A percentile compares a stretch with the other conserved stretches of the same genome.
These are phyloP conservation scores for Ecdyonurus torrentis DNA, from an alignment of 2,888 invertebrate species.

Conservation along the genomic window DNA sequence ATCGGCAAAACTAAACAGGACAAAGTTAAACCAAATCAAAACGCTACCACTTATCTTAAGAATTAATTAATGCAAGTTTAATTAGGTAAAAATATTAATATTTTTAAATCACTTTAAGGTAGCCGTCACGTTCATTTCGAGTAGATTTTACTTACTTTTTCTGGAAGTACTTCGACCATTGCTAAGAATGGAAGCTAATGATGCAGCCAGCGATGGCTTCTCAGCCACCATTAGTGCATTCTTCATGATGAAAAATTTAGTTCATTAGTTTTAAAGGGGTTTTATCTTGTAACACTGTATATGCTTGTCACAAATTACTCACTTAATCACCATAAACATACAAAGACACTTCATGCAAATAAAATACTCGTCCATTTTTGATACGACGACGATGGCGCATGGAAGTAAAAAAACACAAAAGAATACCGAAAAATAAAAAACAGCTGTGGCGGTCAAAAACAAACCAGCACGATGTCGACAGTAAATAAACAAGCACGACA, in stretches of 20 bases:
- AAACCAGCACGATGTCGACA: too few relatives aligned
- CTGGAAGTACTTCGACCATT: slow-evolving; percentile 58
- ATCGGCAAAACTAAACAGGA: too few relatives aligned
- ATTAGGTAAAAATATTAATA: too few relatives aligned
- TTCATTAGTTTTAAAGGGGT: too few relatives aligned
- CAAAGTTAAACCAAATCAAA: slow-evolving; percentile 11
- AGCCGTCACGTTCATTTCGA: too few relatives aligned
- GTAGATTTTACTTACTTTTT: slow-evolving; percentile 56
- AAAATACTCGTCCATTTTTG: neutral
- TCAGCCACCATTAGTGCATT: slow-evolving; percentile 95
- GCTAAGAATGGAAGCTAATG: slow-evolving; percentile 84
- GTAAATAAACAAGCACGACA: too few relatives aligned
- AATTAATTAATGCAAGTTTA: neutral
- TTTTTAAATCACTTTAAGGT: too few relatives aligned
- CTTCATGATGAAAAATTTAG: slow-evolving; percentile 42
- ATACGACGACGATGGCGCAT: neutral
- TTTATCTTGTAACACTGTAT: too few relatives aligned
- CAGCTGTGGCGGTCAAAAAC: too few relatives aligned
- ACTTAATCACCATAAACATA: too few relatives aligned
- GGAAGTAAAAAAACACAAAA: neutral
- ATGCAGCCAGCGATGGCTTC: slow-evolving; percentile 94
- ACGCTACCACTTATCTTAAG: neutral
- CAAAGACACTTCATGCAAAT: too few relatives aligned
- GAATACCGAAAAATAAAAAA: neutral
- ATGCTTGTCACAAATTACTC: too few relatives aligned